Evolutionary conservation across 2,113 vertebrate genomes (phyloP), one percentile per base, ranked within the genome.

Genomic region (Montifringilla adamsi): DNA sequence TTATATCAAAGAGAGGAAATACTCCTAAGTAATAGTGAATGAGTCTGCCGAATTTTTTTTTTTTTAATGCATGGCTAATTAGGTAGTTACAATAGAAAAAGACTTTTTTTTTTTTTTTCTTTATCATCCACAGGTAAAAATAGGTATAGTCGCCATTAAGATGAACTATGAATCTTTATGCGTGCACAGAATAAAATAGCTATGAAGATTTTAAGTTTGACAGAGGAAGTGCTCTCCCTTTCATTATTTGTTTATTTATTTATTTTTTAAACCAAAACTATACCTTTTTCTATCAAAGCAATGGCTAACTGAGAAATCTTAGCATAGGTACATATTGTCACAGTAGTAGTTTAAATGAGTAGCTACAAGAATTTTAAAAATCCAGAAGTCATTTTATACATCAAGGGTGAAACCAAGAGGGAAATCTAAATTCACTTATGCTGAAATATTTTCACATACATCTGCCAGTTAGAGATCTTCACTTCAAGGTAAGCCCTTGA

Each of bases 1-100:
- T 95, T 92, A 94, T 26, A n/a, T 6, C 19, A 80, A 82, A 89
- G 24, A 94, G 82, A 43, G 11, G 14, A 84, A 93, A 90, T 74
- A 81, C 33, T 43, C n/a, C 11, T 79, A 72, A 94, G 68, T 77
- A 87, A 49, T 16, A 75, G 7, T 33, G 63, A 94, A 28, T 28
- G 14, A 5, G 27, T 52, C 4, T 80, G n/a, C 23, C 15, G 4
- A 13, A 12, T 37, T 41, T 41, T 41, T 41, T 39, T 11, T 41
- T 41, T 41, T 41, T 41, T 41, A 13, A 13, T 30, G 5, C 3
- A 7, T 56, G 14, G 5, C 1, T 92, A 85, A 82, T 83, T 83
- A 73, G 4, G 5, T n/a, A 44, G 22, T 39, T 80, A 35, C 1
- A 47, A 43, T n/a, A 11, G 3, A 64, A 31, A 74, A 52, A 18